Evolutionary conservation across 2,797 vertebrate species (phyloP).

Genomic region (Lateolabrax maculatus): DNA sequence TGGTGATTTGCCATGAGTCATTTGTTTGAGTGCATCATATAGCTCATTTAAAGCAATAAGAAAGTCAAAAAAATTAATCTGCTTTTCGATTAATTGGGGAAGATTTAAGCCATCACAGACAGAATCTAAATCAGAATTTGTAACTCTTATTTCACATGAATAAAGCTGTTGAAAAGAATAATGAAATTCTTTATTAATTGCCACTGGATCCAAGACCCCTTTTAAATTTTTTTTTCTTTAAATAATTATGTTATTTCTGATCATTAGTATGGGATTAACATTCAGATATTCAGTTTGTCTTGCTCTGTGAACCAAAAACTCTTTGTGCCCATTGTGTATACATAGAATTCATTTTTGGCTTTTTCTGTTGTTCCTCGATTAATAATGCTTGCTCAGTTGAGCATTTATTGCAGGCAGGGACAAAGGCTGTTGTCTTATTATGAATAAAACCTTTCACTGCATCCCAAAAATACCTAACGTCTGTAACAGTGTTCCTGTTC

Average conservation of each 20-base stretch:
- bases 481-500: not conserved
- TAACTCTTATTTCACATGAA: not conserved
- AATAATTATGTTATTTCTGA: not conserved
- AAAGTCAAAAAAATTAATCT: not conserved
- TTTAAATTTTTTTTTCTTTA: not conserved
- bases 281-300: conserved; percentile 1
- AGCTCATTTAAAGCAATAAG: not conserved
- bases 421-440: not conserved
- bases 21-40: not conserved
- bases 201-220: not conserved
- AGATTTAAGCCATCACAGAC: not conserved
- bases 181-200: not conserved
- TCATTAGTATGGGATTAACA: not conserved
- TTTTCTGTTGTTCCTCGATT: not conserved
- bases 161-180: not conserved
- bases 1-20: not conserved
- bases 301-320: not conserved
- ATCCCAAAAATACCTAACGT: not conserved
- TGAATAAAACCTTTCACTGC: not conserved
- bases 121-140: not conserved
- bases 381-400: not conserved
- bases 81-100: not conserved
- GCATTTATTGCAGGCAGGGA: not conserved
- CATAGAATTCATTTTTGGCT: not conserved
- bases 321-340: not conserved